Conservation (phyloP, 2,113 vertebrate genomes). For the Pycnonotus jocosus region DNA sequence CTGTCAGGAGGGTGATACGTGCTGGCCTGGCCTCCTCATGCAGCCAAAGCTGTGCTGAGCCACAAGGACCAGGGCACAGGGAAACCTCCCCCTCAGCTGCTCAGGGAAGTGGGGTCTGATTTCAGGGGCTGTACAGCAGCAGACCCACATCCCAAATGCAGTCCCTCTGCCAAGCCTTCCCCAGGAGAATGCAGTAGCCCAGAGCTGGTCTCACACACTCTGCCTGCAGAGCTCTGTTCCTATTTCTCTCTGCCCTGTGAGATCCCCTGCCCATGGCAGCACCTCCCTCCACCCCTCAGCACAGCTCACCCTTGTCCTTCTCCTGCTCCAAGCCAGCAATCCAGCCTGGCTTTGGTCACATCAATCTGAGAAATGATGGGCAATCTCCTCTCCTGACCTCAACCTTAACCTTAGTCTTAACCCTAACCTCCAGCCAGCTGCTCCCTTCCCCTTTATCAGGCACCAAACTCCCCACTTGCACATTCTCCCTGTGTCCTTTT, state of each 20-base stretch:
- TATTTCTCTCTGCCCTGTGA: neutral
- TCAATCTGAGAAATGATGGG: neutral
- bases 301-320: neutral
- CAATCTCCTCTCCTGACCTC: neutral
- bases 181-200: neutral
- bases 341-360: neutral
- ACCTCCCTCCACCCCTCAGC: neutral
- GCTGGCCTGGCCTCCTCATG: rapidly evolving
- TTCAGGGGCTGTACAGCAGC: neutral
- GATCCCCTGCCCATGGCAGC: neutral
- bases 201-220: neutral
- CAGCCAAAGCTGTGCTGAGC: neutral
- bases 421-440: neutral
- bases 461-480: neutral
- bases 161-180: neutral
- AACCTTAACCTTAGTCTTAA: neutral
- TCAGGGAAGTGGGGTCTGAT: neutral
- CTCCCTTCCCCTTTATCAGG: neutral
- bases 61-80: neutral
- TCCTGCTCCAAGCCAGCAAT: neutral
- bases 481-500: neutral
- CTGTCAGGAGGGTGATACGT: rapidly evolving
- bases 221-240: neutral
- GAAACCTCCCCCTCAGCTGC: neutral
- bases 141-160: neutral